Percentiles rank a stretch among this genome's conserved stretches.
Evolutionary conservation across 2,113 vertebrate species (phyloP).

Genomic region (Bujurquina vittata): DNA sequence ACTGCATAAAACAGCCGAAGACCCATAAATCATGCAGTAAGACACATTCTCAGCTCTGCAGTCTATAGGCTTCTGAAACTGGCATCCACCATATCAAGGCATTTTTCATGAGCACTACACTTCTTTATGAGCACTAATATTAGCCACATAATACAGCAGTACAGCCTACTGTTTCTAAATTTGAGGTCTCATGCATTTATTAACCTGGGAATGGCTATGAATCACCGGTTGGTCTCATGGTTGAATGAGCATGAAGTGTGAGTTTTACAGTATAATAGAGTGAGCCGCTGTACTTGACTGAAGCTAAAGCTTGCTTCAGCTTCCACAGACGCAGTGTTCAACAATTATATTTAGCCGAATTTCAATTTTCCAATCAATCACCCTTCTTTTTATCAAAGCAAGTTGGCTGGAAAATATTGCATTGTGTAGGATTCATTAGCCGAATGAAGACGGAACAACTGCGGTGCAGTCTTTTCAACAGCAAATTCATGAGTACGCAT

Average conservation of each 20-base stretch:
- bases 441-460: slow-evolving; percentile 28
- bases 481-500: slow-evolving; percentile 43
- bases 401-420: slow-evolving; percentile 40
- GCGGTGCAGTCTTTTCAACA: slow-evolving; percentile 29
- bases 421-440: slow-evolving; percentile 47
- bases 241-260: slow-evolving; percentile 10
- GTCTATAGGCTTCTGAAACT: slow-evolving; percentile 49
- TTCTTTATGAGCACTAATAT: slow-evolving; percentile 34
- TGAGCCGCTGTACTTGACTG: slow-evolving; percentile 7
- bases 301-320: neutral
- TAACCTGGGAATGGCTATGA: neutral
- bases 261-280: slow-evolving; percentile 1
- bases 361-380: slow-evolving; percentile 46
- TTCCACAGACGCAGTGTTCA: neutral
- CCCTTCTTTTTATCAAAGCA: slow-evolving; percentile 18
- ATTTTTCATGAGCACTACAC: slow-evolving; percentile 39
- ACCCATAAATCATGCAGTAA: slow-evolving; percentile 70
- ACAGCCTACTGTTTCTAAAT: slow-evolving; percentile 17
- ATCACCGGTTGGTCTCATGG: neutral
- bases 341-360: slow-evolving; percentile 31
- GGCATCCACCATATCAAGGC: neutral
- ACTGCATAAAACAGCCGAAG: slow-evolving; percentile 58
- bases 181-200: slow-evolving; percentile 13
- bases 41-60: slow-evolving; percentile 33
- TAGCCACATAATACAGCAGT: neutral